Evolutionary conservation across 2,797 vertebrate species (phyloP).

Genomic region (Smutsia temminckii): DNA sequence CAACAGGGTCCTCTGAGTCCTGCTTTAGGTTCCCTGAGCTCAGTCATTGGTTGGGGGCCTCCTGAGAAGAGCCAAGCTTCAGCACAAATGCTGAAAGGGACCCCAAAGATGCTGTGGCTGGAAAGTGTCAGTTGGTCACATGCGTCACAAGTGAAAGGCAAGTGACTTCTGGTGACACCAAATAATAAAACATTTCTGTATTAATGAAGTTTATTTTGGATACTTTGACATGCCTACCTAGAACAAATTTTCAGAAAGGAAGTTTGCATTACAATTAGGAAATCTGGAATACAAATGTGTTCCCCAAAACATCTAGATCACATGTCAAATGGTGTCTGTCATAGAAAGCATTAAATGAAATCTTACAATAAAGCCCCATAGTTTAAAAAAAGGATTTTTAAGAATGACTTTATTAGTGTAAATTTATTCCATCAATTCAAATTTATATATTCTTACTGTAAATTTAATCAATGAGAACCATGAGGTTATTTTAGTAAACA

Average conservation of each 20-base stretch:
- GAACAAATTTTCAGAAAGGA: not conserved
- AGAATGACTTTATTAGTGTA: not conserved
- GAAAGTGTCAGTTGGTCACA: not conserved
- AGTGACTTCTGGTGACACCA: not conserved
- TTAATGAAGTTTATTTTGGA: not conserved
- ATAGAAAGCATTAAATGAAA: constrained; percentile 2
- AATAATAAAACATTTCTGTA: not conserved
- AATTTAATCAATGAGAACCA: not conserved
- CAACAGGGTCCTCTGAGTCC: not conserved
- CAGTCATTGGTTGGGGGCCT: not conserved
- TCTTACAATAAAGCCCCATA: not conserved
- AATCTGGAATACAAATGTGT: not conserved
- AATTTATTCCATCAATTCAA: not conserved
- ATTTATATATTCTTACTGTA: not conserved
- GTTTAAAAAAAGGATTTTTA: not conserved
- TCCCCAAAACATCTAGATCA: not conserved
- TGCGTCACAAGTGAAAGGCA: not conserved
- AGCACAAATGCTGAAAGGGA: not conserved
- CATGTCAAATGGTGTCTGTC: not conserved
- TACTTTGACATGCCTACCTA: not conserved
- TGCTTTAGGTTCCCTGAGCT: accelerated
- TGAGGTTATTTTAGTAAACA: not conserved
- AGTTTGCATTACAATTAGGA: not conserved
- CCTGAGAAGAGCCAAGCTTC: not conserved
- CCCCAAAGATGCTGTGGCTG: not conserved